Evolutionary conservation across 1,140 invertebrate genomes (phyloP).

Genomic region (Hyles euphorbiae): DNA sequence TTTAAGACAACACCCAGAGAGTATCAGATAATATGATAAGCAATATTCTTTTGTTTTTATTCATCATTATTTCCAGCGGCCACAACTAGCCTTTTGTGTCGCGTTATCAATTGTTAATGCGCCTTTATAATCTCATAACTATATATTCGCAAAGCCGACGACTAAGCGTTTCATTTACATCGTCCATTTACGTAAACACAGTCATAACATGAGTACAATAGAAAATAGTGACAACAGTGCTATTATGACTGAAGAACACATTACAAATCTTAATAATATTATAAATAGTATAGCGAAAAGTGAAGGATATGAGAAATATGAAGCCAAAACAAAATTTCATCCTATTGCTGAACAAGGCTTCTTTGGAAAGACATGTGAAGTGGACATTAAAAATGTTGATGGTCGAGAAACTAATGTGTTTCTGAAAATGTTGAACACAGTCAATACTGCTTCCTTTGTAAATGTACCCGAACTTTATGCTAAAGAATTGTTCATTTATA

Average conservation of each 20-base stretch:
- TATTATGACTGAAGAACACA: neutral
- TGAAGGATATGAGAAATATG: constrained; percentile 27
- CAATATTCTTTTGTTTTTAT: too few species aligned
- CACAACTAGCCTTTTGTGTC: too few species aligned
- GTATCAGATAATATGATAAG: too few species aligned
- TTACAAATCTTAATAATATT: neutral
- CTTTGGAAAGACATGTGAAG: constrained; percentile 22
- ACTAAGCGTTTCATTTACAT: too few species aligned
- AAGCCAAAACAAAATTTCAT: constrained; percentile 18
- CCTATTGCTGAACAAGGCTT: constrained; percentile 19
- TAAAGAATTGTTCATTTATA: constrained; percentile 27
- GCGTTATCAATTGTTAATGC: too few species aligned
- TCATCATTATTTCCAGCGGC: too few species aligned
- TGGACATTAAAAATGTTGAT: constrained; percentile 21
- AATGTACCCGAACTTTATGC: constrained; percentile 12
- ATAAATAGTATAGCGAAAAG: constrained; percentile 24
- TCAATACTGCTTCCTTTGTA: constrained; percentile 10
- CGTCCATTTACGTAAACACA: too few species aligned
- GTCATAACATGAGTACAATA: too few species aligned
- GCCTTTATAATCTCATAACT: too few species aligned
- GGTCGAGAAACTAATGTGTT: constrained; percentile 29
- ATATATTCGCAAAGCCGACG: too few species aligned
- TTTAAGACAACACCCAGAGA: too few species aligned
- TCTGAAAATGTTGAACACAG: constrained; percentile 22
- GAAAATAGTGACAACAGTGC: neutral